phyloP scores from a whole-genome alignment of 2,797 vertebrate species.

The Amazonetta brasiliensis region DNA sequence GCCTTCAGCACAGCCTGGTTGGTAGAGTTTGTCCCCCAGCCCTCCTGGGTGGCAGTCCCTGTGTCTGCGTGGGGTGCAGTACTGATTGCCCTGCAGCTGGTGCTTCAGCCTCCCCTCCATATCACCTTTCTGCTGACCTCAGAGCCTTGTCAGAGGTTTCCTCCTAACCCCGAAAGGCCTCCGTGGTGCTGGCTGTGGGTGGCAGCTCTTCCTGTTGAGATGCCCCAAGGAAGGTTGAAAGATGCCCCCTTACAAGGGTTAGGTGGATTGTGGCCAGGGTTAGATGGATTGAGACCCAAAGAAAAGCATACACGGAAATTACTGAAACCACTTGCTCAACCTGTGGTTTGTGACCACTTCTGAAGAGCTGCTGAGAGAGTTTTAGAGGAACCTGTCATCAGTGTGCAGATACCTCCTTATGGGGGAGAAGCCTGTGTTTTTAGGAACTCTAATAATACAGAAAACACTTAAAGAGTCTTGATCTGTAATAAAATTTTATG shows the following conservation, averaged over 20 bases:
- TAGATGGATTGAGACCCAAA: background rate
- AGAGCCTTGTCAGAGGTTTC: background rate
- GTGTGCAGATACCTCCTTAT: background rate
- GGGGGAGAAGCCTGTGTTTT: background rate
- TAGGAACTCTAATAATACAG: background rate
- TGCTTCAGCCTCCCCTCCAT: background rate
- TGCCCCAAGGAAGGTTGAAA: background rate
- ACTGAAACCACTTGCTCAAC: background rate
- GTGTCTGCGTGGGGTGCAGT: background rate
- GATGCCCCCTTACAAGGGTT: background rate
- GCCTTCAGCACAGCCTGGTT: background rate
- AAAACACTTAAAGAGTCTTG: background rate
- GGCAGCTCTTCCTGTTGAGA: background rate
- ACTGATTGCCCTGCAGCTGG: fast-evolving
- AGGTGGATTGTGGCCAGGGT: background rate
- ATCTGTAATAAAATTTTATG: background rate
- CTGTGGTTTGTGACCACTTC: background rate
- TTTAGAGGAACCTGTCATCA: background rate
- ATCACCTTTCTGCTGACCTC: background rate
- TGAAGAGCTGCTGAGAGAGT: background rate
- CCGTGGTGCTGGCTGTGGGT: background rate
- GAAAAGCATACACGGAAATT: background rate
- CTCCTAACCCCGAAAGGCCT: background rate
- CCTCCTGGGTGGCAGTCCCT: background rate
- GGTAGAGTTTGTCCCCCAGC: background rate